Conservation (phyloP, 2,888 invertebrate genomes). For the Nomada goodeniana region DNA sequence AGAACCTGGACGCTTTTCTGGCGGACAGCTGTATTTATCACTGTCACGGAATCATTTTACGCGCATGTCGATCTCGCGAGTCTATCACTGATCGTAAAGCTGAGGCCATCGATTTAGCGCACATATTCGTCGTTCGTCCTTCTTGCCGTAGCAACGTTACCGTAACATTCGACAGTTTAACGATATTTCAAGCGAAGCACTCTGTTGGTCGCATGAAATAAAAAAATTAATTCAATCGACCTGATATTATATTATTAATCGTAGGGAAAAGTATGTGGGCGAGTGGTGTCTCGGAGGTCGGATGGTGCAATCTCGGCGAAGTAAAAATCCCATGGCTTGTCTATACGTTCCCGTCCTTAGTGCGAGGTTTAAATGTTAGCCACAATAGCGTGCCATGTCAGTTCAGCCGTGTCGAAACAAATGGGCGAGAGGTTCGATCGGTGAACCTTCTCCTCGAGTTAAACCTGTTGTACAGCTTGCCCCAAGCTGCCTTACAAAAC, state of each 20-base stretch:
- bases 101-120: conserved; percentile 45
- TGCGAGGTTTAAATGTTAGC: conserved; percentile 72
- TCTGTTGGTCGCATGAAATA: background rate
- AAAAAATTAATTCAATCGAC: conserved; percentile 6
- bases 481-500: conserved; percentile 25
- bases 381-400: conserved; percentile 68
- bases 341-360: conserved; percentile 59
- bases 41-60: conserved; percentile 40
- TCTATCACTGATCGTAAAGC: conserved; percentile 36
- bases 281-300: conserved; percentile 58
- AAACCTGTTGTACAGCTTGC: conserved; percentile 34
- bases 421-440: conserved; percentile 59
- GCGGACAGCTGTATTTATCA: conserved; percentile 56
- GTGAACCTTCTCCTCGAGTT: conserved; percentile 56
- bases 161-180: conserved; percentile 13
- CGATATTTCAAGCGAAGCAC: conserved; percentile 14
- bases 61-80: conserved; percentile 38
- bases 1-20: conserved; percentile 30
- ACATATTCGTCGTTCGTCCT: conserved; percentile 41
- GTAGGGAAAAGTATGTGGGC: conserved; percentile 30
- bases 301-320: conserved; percentile 62
- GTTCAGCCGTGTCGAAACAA: conserved; percentile 64
- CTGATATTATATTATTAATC: conserved; percentile 31
- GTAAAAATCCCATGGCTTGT: conserved; percentile 57
- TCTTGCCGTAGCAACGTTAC: conserved; percentile 21